These are phyloP conservation scores for Coendou prehensilis DNA, from an alignment of 2,797 vertebrate genomes.

Conservation along the genomic window DNA sequence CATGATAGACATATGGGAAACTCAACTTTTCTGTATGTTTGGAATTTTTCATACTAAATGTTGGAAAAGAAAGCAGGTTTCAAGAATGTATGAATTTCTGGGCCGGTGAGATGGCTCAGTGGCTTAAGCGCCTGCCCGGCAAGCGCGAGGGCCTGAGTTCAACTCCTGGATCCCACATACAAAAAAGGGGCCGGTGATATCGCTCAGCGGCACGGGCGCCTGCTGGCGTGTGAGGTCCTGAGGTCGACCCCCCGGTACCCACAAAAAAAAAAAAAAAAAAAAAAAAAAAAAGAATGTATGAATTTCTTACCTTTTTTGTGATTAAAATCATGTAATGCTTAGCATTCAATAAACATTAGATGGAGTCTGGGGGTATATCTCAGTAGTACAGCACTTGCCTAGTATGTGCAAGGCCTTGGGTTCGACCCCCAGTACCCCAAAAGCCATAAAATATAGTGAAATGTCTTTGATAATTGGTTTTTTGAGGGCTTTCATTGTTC, in stretches of 20 bases:
- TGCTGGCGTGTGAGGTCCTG: too few relatives aligned
- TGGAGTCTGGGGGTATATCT: background rate
- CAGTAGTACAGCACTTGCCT: background rate
- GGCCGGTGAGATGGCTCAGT: too few relatives aligned
- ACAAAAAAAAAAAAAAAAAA: too few relatives aligned
- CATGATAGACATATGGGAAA: background rate
- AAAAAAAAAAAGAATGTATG: slow-evolving; percentile 16
- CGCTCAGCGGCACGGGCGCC: too few relatives aligned
- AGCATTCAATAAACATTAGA: background rate
- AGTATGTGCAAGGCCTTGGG: background rate
- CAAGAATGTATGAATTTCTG: slow-evolving; percentile 10
- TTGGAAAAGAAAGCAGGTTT: background rate
- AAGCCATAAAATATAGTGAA: background rate
- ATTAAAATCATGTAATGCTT: background rate
- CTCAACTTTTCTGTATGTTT: background rate
- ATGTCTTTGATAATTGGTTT: background rate
- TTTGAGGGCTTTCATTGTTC: background rate
- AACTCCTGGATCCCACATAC: too few relatives aligned
- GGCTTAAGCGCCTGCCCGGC: too few relatives aligned
- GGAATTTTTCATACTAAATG: background rate
- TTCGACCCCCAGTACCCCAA: background rate
- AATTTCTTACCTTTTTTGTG: background rate
- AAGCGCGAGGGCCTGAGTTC: too few relatives aligned
- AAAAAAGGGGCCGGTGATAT: too few relatives aligned
- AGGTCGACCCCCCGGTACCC: too few relatives aligned